Evolutionary conservation across 2,888 invertebrate genomes (phyloP), one percentile per base, ranked within the genome.

Genomic region (Trachelus stipa): DNA sequence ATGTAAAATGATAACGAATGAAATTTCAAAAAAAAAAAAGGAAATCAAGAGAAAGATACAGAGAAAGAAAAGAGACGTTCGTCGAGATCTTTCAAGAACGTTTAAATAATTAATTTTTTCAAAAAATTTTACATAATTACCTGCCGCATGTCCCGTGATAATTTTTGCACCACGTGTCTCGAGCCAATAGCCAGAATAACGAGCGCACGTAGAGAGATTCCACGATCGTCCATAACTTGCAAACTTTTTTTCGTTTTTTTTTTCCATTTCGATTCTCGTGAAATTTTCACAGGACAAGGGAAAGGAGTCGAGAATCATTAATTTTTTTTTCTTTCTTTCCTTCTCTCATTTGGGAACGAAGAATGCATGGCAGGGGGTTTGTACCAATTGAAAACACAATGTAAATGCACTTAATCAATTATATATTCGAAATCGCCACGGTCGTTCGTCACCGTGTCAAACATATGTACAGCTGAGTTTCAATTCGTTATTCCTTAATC

Each of bases 311-410:
- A 35, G 69, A 73, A 74, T 6, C n/a, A 9, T 71, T 33, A 6
- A 15, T n/a, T 11, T 34, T 37, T 73, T 69, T 73, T 40, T 33
- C 71, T 31, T 40, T 73, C 71, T 73, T 76, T 37, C 37, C 1
- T 37, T 12, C 4, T 37, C 68, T 15, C 34, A 71, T 56, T 56
- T 6, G 31, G 71, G 31, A 71, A 71, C 31, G 71, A 31, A 15
- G 71, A 33, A 71, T 12, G 31, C 31, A 71, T 23, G 15, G 4
- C 4, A 4, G 23, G 33, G 71, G 71, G 3, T 33, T 11, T 1
- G 11, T 33, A 81, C 75, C 71, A 82, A 86, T 86, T 85, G 81
- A 85, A 86, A 87, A 89, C 82, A 88, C 86, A 87, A 81, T 82
- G 79, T 71, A 82, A 80, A 81, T 87, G 79, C 78, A 84, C 83